Percentiles rank a stretch among this genome's conserved stretches.
Conservation (phyloP, 2,113 vertebrate genomes). For the Callipepla squamata region DNA sequence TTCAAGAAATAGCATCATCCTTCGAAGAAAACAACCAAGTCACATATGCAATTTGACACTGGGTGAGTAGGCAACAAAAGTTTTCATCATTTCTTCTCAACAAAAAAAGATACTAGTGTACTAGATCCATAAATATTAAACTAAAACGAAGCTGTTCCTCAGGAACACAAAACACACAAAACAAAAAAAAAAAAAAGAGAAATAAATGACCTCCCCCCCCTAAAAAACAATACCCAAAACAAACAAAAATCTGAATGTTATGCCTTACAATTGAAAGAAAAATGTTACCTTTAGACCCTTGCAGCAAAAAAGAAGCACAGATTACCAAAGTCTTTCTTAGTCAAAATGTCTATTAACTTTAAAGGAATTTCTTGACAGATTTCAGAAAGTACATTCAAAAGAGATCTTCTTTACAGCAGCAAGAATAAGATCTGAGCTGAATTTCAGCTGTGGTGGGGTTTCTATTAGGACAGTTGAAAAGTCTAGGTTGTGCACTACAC, state of each 20-base stretch:
- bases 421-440: not conserved
- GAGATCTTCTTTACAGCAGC: not conserved
- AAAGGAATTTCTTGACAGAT: not conserved
- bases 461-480: not conserved
- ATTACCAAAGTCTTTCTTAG: not conserved
- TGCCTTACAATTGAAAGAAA: not conserved
- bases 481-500: not conserved
- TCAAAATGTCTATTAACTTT: not conserved
- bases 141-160: not conserved
- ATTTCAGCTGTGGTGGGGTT: not conserved
- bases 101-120: not conserved
- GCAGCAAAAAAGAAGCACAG: not conserved
- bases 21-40: not conserved
- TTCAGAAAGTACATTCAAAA: not conserved
- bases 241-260: not conserved
- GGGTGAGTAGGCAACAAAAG: not conserved
- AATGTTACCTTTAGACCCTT: not conserved
- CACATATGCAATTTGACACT: fast-evolving
- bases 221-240: no score
- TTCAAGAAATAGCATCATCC: not conserved
- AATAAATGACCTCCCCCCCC: no score
- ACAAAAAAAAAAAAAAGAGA: not conserved
- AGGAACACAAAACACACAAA: not conserved
- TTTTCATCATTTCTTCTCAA: not conserved
- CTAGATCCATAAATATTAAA: not conserved